Evolutionary conservation across 2,888 invertebrate genomes (phyloP).

Genomic region (Ischnura elegans): DNA sequence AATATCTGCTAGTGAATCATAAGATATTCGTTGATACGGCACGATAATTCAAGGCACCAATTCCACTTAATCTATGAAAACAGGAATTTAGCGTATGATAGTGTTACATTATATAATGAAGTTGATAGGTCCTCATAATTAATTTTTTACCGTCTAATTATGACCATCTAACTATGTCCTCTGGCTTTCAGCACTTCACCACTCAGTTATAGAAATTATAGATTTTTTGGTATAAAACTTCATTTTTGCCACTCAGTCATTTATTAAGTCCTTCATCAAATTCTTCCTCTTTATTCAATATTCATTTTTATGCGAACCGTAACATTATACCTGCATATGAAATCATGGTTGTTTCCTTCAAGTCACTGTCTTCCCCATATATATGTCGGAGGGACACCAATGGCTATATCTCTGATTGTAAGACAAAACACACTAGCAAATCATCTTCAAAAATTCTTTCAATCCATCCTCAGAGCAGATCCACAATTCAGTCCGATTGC

Average conservation of each 20-base stretch:
- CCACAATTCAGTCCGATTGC: too few species aligned
- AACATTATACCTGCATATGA: not conserved
- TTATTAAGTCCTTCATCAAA: not conserved
- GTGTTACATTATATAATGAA: not conserved
- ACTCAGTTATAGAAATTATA: not conserved
- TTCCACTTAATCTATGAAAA: not conserved
- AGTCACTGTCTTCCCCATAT: not conserved
- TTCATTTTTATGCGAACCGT: not conserved
- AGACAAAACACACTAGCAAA: too few species aligned
- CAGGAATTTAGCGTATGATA: not conserved
- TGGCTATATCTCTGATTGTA: too few species aligned
- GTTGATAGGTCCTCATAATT: not conserved
- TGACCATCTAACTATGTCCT: not conserved
- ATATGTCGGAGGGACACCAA: not conserved
- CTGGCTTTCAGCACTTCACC: not conserved
- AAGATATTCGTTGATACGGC: not conserved
- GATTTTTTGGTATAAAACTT: not conserved
- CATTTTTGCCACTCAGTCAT: too few species aligned
- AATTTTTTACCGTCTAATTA: conserved; percentile 3
- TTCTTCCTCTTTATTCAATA: not conserved
- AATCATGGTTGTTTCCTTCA: not conserved
- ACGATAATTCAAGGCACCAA: not conserved
- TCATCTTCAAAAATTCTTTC: too few species aligned
- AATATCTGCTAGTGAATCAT: not conserved
- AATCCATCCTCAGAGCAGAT: too few species aligned